These are phyloP conservation scores for Thunnus albacares DNA, from an alignment of 2,797 vertebrate species.

Conservation along the genomic window DNA sequence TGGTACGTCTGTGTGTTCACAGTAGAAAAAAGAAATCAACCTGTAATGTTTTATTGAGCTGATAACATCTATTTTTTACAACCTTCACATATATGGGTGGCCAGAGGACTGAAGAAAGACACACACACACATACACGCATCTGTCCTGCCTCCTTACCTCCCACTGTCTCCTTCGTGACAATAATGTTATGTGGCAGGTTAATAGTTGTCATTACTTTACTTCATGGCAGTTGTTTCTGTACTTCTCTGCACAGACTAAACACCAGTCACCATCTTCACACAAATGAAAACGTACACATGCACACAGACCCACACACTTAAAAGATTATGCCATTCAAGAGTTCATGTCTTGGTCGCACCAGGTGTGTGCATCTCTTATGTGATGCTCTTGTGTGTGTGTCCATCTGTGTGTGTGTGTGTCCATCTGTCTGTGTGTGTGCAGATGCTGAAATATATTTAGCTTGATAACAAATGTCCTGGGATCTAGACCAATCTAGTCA, in stretches of 20 bases:
- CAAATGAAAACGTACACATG: conserved; percentile 7
- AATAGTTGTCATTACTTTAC: conserved; percentile 23
- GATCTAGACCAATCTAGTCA: conserved; percentile 66
- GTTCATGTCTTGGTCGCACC: conserved; percentile 34
- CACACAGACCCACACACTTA: neutral
- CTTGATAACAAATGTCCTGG: conserved; percentile 71
- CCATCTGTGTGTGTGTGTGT: neutral
- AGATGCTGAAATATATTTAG: conserved; percentile 68
- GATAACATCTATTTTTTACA: conserved; percentile 64
- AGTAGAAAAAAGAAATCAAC: conserved; percentile 31
- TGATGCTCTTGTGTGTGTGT: conserved; percentile 13
- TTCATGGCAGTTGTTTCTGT: conserved; percentile 20
- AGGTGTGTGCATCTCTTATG: conserved; percentile 33
- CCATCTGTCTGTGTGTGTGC: conserved; percentile 10
- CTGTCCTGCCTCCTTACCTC: neutral
- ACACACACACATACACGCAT: neutral
- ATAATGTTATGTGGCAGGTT: conserved; percentile 22
- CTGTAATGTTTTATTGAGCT: conserved; percentile 65
- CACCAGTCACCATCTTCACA: neutral
- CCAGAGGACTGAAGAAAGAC: conserved; percentile 24
- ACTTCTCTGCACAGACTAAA: neutral
- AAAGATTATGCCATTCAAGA: neutral
- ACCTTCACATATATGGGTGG: conserved; percentile 45
- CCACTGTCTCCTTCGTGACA: conserved; percentile 1
- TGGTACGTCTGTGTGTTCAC: conserved; percentile 24